Evolutionary conservation across 2,888 invertebrate species (phyloP), one percentile per base, ranked within the genome.

Genomic region (Xestia rhomboidea): DNA sequence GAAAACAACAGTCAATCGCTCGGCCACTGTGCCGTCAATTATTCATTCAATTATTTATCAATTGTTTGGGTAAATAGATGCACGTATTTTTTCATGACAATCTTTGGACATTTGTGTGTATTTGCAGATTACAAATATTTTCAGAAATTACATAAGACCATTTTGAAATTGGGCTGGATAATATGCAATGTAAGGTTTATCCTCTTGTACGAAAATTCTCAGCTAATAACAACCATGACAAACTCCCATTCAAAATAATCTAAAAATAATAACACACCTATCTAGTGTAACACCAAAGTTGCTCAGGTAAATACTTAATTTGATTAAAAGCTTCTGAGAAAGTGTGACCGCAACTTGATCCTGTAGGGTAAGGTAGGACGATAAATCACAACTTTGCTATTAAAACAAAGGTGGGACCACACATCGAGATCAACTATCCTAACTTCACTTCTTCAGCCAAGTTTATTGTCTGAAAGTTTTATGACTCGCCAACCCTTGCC

Each of bases 371-470:
- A 11, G 89, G 87, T 80, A 84, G 84, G 87, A 89, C 89, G 91
- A 94, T 96, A 95, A 95, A 95, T 95, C 94, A 95, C 93, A 96
- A 95, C 95, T 95, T 94, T 89, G 88, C 94, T 91, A 94, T 95
- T 94, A 94, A 93, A 93, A 91, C 93, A 90, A 93, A 93, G 91
- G 90, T 86, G 90, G 88, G 91, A 83, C 92, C 89, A 94, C 94
- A 95, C 93, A 93, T 94, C 90, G 90, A 91, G 93, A 93, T 94
- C 94, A 93, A 94, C 93, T 94, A 93, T 91, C 89, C 89, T 84
- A 93, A 93, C 92, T 94, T 92, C 84, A 92, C 90, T 93, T 92
- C 93, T 92, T 93, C 89, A 90, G 79, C 83, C 87, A 92, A 94
- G 90, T 95, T 94, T 93, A 93, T 92, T 94, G 93, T 94, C 92